Percentiles rank a stretch among this genome's conserved stretches.
Conservation (phyloP, 2,888 invertebrate species). For the Hemithea aestivaria region DNA sequence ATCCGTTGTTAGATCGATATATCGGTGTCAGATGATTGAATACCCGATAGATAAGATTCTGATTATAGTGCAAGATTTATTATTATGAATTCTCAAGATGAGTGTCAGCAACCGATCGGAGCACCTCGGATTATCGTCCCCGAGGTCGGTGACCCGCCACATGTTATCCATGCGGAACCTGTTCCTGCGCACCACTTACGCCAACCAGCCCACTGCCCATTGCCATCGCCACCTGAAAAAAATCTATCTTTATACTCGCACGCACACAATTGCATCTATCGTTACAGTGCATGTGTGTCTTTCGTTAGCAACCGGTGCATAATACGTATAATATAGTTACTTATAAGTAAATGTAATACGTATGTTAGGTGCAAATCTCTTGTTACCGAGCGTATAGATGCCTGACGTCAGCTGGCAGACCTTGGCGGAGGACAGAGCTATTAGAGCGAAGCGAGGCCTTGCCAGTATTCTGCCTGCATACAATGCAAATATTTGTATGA, state of each 20-base stretch:
- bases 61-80: conserved; percentile 14
- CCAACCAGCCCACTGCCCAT: conserved; percentile 45
- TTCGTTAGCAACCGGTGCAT: conserved; percentile 35
- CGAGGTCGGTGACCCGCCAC: conserved; percentile 65
- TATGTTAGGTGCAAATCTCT: conserved; percentile 52
- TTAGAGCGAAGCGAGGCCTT: conserved; percentile 69
- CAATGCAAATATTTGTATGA: conserved; percentile 42
- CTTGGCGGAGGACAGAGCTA: conserved; percentile 70
- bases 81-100: conserved; percentile 13
- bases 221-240: conserved; percentile 38
- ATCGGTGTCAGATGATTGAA: conserved; percentile 5
- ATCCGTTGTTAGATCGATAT: conserved; percentile 7
- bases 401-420: conserved; percentile 66
- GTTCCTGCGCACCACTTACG: conserved; percentile 66
- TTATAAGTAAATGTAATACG: conserved; percentile 13
- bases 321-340: conserved; percentile 8
- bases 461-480: conserved; percentile 61
- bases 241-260: conserved; percentile 12
- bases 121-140: conserved; percentile 56
- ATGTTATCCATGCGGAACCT: conserved; percentile 68
- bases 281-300: conserved; percentile 15
- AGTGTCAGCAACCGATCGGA: conserved; percentile 21
- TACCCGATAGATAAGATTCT: conserved; percentile 2
- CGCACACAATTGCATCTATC: conserved; percentile 9
- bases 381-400: conserved; percentile 60